Percentiles rank a stretch among this genome's conserved stretches.
Conservation (phyloP, 1,140 invertebrate species). For the Pseudomyrmex dendroicus region DNA sequence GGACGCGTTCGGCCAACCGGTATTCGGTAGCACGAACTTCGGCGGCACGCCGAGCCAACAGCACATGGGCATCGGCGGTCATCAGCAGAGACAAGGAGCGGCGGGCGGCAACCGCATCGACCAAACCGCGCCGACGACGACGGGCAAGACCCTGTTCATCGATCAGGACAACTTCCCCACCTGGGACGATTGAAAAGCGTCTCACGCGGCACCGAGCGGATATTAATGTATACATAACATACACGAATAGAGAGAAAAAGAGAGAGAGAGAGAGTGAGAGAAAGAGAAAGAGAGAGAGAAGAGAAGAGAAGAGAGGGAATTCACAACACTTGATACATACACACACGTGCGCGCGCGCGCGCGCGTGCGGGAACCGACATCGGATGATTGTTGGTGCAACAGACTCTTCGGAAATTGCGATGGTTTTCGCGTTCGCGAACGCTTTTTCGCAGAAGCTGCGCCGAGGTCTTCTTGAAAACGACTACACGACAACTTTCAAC, state of each 20-base stretch:
- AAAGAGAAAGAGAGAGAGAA: conserved; percentile 10
- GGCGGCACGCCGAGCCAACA: conserved; percentile 76
- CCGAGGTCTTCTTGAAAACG: neutral
- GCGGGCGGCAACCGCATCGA: conserved; percentile 37
- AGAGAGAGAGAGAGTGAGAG: conserved; percentile 27
- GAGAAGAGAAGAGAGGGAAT: conserved; percentile 29
- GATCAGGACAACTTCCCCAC: conserved; percentile 83
- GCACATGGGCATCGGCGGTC: conserved; percentile 70
- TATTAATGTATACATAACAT: conserved; percentile 62
- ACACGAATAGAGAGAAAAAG: conserved; percentile 3
- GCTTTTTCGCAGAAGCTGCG: neutral
- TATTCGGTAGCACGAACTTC: conserved; percentile 83
- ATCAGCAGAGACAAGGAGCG: conserved; percentile 63
- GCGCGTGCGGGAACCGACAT: conserved; percentile 17
- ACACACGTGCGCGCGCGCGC: conserved; percentile 37
- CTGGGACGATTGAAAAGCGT: conserved; percentile 85
- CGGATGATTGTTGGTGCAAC: conserved; percentile 62
- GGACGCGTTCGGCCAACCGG: conserved; percentile 82
- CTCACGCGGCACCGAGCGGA: conserved; percentile 12
- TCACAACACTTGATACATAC: conserved; percentile 39
- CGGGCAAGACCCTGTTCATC: conserved; percentile 80
- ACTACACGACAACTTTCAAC: neutral
- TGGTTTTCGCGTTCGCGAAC: neutral
- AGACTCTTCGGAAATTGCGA: conserved; percentile 64
- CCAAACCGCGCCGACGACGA: conserved; percentile 41